phyloP scores from a whole-genome alignment of 2,113 vertebrate species.

The Lucifuga dentata region DNA sequence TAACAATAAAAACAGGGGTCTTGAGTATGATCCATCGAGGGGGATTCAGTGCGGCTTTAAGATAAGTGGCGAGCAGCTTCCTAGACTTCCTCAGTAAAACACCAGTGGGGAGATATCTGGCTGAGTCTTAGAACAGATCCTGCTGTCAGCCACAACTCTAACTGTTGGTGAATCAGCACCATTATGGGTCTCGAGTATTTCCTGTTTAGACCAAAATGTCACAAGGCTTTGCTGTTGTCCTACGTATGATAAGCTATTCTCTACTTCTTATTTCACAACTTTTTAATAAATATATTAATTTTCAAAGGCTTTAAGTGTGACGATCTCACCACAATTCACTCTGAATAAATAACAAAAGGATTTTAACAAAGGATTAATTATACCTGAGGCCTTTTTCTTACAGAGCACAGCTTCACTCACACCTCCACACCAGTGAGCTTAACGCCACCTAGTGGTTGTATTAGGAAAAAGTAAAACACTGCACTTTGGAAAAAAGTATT shows the following conservation, averaged over 20 bases:
- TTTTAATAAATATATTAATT: too few species aligned
- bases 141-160: constrained; percentile 46
- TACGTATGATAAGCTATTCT: constrained; percentile 24
- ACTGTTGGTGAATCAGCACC: constrained; percentile 69
- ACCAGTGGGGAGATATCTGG: constrained; percentile 59
- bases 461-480: neutral
- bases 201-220: constrained; percentile 46
- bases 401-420: neutral
- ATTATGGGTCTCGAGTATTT: constrained; percentile 36
- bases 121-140: constrained; percentile 1
- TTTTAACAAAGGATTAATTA: neutral
- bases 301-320: neutral
- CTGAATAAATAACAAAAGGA: neutral
- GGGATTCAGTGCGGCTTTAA: constrained; percentile 55
- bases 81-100: constrained; percentile 71
- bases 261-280: neutral
- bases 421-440: constrained; percentile 12
- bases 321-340: neutral
- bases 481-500: too few species aligned
- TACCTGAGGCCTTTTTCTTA: neutral
- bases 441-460: constrained; percentile 71
- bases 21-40: constrained; percentile 22
- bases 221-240: constrained; percentile 29
- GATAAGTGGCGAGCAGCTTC: constrained; percentile 69
- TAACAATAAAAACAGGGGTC: constrained; percentile 15